Evolutionary conservation across 2,113 vertebrate genomes (phyloP).

Genomic region (Pycnonotus jocosus): DNA sequence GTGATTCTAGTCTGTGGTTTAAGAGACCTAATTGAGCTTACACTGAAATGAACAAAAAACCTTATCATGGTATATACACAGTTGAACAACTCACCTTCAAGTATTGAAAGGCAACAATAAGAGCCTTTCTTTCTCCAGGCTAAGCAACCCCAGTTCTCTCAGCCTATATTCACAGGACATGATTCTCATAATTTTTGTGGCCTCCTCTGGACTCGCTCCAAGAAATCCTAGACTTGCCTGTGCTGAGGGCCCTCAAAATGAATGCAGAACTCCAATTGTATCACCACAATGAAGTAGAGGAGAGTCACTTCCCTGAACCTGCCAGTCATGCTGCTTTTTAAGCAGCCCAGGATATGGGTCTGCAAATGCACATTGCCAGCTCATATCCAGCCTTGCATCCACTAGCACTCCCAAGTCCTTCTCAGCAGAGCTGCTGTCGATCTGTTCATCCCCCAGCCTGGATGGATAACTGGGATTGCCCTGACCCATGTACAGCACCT

Average conservation of each 20-base stretch:
- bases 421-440: background rate
- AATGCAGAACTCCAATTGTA: background rate
- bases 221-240: background rate
- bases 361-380: background rate
- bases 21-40: background rate
- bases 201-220: background rate
- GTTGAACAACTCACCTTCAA: background rate
- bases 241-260: background rate
- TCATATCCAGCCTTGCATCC: background rate
- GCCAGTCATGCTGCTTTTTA: background rate
- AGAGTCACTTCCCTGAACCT: background rate
- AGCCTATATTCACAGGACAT: background rate
- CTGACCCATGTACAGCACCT: background rate
- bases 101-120: background rate
- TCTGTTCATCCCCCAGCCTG: background rate
- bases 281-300: background rate
- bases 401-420: background rate
- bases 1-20: background rate
- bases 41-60: background rate
- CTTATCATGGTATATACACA: background rate
- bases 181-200: background rate
- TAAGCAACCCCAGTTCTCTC: background rate
- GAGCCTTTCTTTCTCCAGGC: background rate
- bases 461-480: accelerated
- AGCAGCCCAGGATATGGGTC: background rate